Percentiles rank a stretch among this genome's conserved stretches.
Conservation (phyloP, 2,797 vertebrate genomes). For the Enteromius radiatus region DNA sequence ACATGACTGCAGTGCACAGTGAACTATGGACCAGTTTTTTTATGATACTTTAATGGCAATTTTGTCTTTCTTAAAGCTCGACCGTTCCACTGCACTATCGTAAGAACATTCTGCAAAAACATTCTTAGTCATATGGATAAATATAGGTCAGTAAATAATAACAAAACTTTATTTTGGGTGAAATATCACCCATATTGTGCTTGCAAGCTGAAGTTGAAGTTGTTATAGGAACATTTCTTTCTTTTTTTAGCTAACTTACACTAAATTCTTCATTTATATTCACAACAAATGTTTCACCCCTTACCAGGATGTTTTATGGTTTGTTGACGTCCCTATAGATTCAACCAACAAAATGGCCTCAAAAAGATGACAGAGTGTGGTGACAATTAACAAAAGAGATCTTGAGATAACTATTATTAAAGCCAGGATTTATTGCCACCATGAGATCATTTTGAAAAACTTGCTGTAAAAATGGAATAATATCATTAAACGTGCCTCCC, state of each 20-base stretch:
- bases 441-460: slow-evolving; percentile 66
- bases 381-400: slow-evolving; percentile 60
- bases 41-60: neutral
- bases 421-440: slow-evolving; percentile 42
- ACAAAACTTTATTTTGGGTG: neutral
- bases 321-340: slow-evolving; percentile 14
- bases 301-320: slow-evolving; percentile 12
- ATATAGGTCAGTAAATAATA: neutral
- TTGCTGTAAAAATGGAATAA: slow-evolving; percentile 68
- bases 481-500: slow-evolving; percentile 67
- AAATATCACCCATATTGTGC: neutral
- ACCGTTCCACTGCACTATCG: neutral
- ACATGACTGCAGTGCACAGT: neutral
- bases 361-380: slow-evolving; percentile 54
- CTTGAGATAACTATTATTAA: slow-evolving; percentile 63
- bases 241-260: neutral
- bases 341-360: neutral
- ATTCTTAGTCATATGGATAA: neutral
- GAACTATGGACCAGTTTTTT: neutral
- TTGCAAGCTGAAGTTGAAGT: neutral
- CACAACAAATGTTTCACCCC: neutral
- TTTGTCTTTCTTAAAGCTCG: neutral
- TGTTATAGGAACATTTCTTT: neutral
- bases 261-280: slow-evolving; percentile 3
- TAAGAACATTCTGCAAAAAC: neutral